A percentile compares a stretch with the other conserved stretches of the same genome.
phyloP scores from a whole-genome alignment of 23 tunicate genomes.

The Botrylloides violaceus region DNA sequence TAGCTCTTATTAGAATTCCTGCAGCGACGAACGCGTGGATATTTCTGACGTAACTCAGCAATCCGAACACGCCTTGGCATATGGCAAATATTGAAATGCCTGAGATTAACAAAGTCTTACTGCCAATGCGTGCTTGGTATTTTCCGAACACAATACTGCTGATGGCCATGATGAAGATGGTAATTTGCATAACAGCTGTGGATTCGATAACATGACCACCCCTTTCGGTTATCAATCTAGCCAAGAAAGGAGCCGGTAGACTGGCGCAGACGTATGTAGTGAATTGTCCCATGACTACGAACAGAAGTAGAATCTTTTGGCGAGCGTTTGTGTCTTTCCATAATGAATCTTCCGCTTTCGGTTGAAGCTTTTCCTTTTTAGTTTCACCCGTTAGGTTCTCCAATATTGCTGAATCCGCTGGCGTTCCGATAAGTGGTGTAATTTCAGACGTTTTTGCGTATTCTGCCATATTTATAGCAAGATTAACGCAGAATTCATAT shows the following conservation, averaged over 20 bases:
- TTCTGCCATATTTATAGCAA: not conserved
- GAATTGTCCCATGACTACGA: not conserved
- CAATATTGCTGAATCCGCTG: not conserved
- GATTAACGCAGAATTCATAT: not conserved
- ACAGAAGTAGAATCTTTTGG: not conserved
- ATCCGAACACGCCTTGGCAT: slow-evolving; percentile 8
- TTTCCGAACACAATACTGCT: slow-evolving; percentile 12
- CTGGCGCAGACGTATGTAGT: not conserved
- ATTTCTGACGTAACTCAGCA: not conserved
- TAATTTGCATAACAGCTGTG: slow-evolving; percentile 3
- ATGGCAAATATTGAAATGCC: slow-evolving; percentile 5
- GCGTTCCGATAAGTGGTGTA: not conserved
- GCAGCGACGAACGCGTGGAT: not conserved
- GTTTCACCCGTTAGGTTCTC: not conserved
- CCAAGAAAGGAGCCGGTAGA: slow-evolving; percentile 11
- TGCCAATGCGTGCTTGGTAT: not conserved
- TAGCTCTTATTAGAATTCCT: not conserved
- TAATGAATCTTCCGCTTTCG: not conserved
- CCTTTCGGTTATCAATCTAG: slow-evolving; percentile 14
- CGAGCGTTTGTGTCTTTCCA: slow-evolving; percentile 18
- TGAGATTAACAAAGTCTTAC: not conserved
- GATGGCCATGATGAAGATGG: slow-evolving; percentile 1
- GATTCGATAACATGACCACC: slow-evolving; percentile 10
- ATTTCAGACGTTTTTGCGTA: slow-evolving; percentile 1
- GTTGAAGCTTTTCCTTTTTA: not conserved